Evolutionary conservation across 23 tunicate species (phyloP).

Genomic region (Oikopleura vanhoeffeni): DNA sequence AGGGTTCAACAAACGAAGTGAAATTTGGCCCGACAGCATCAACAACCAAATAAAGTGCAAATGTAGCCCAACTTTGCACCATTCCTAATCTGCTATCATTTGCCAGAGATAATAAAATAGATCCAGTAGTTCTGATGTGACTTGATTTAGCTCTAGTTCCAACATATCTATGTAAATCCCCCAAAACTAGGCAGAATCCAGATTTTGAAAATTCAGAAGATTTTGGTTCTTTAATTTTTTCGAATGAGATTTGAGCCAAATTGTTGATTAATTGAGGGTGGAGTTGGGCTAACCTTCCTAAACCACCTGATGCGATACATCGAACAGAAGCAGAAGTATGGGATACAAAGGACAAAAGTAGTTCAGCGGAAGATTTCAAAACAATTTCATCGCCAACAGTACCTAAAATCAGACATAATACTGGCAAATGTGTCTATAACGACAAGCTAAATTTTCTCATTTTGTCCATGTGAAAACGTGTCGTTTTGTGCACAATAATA

Average conservation of each 20-base stretch:
- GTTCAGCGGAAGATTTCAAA: neutral
- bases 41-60: conserved; percentile 49
- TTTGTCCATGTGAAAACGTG: no score
- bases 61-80: conserved; percentile 71
- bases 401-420: no score
- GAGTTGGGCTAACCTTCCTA: neutral
- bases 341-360: neutral
- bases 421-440: no score
- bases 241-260: neutral
- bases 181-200: neutral
- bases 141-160: neutral
- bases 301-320: neutral
- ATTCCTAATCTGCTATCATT: neutral
- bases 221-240: neutral
- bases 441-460: no score
- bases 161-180: neutral
- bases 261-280: neutral
- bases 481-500: no score
- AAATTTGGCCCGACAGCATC: conserved; percentile 95
- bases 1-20: conserved; percentile 60
- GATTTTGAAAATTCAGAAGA: neutral
- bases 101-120: neutral
- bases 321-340: neutral
- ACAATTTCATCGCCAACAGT: neutral
- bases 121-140: neutral